Conservation (phyloP, 2,888 invertebrate species). For the Myathropa florea region DNA sequence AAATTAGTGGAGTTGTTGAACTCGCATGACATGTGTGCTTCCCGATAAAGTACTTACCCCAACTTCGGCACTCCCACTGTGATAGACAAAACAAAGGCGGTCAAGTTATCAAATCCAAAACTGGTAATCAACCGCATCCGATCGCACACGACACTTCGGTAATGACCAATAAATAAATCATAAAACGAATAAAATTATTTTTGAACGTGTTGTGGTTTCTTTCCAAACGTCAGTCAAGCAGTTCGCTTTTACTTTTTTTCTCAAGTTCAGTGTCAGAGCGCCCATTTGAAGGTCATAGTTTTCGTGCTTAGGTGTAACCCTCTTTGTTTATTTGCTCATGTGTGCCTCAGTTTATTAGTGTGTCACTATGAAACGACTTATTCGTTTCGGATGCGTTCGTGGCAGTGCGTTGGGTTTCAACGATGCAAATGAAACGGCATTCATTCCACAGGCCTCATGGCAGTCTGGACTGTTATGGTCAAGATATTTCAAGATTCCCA, state of each 20-base stretch:
- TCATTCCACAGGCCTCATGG: neutral
- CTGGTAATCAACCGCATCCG: constrained; percentile 47
- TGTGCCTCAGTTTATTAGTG: neutral
- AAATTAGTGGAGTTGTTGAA: neutral
- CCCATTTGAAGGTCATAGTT: neutral
- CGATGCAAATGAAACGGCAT: neutral
- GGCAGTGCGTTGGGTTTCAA: neutral
- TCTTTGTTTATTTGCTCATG: neutral
- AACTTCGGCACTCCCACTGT: constrained; percentile 21
- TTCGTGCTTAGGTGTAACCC: neutral
- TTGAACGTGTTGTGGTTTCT: neutral
- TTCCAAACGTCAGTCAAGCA: neutral
- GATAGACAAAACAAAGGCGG: constrained; percentile 29
- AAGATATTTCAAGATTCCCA: neutral
- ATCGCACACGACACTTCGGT: constrained; percentile 57
- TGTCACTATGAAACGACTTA: neutral
- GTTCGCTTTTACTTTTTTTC: neutral
- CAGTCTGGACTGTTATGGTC: constrained; percentile 9
- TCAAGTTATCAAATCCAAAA: constrained; percentile 71
- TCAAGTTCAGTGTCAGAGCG: constrained; percentile 28
- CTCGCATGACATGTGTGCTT: neutral
- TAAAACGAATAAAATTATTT: neutral
- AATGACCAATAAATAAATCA: constrained; percentile 62
- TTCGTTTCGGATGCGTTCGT: neutral
- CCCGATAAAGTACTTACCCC: neutral